Percentiles rank a stretch among this genome's conserved stretches.
These are phyloP conservation scores for Epinotia nisella DNA, from an alignment of 2,888 invertebrate species.

Conservation along the genomic window DNA sequence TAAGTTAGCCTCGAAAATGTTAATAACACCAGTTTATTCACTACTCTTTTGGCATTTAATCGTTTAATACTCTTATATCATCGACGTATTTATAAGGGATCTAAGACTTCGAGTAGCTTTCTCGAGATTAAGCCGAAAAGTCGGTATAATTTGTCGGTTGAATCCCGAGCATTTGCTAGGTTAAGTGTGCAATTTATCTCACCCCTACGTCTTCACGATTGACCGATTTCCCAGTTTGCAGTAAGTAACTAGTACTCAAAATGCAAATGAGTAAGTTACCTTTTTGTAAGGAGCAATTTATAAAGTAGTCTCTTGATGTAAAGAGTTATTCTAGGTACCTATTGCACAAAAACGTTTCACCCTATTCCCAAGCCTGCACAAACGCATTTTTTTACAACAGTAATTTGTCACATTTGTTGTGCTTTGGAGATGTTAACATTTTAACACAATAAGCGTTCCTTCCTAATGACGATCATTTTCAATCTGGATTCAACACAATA, in stretches of 20 bases:
- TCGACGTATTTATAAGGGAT: slow-evolving; percentile 42
- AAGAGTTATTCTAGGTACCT: too few species aligned
- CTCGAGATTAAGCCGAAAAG: slow-evolving; percentile 44
- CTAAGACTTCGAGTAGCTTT: slow-evolving; percentile 39
- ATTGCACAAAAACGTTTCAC: too few species aligned
- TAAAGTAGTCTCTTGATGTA: neutral
- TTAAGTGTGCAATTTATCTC: slow-evolving; percentile 45
- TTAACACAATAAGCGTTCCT: too few species aligned
- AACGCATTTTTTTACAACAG: too few species aligned
- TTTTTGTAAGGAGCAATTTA: too few species aligned
- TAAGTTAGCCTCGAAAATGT: too few species aligned
- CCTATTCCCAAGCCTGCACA: too few species aligned
- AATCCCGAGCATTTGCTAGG: slow-evolving; percentile 47
- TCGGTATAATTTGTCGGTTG: slow-evolving; percentile 45
- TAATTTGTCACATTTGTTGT: too few species aligned
- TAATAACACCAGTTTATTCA: too few species aligned
- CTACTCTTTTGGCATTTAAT: neutral
- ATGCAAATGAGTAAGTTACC: slow-evolving; percentile 9
- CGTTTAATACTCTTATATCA: neutral
- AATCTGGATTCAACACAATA: too few species aligned
- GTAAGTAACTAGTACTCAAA: neutral
- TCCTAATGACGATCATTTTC: too few species aligned
- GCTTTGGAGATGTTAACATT: too few species aligned
- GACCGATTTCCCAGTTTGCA: slow-evolving; percentile 15
- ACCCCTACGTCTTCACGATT: slow-evolving; percentile 17